Percentiles rank a stretch among this genome's conserved stretches.
Conservation (phyloP, 2,888 invertebrate species). For the Drosophila koepferae region DNA sequence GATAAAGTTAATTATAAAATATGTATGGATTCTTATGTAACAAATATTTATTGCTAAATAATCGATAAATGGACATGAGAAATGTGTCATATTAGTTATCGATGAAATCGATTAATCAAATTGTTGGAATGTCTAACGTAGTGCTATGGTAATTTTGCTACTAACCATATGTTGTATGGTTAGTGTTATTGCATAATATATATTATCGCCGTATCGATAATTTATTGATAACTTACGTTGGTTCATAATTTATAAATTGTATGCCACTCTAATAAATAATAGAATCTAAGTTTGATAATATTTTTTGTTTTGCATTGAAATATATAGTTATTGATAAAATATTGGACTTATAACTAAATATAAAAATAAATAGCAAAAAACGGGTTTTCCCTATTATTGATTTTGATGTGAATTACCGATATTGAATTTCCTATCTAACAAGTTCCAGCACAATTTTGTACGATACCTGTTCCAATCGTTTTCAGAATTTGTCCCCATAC, state of each 20-base stretch:
- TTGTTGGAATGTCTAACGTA: background rate
- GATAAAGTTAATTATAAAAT: background rate
- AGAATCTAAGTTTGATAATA: background rate
- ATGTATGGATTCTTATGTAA: background rate
- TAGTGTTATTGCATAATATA: no score
- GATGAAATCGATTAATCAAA: background rate
- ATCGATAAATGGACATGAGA: background rate
- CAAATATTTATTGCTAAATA: background rate
- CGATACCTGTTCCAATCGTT: constrained; percentile 29
- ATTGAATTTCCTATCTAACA: background rate
- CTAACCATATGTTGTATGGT: no score
- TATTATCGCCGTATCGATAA: no score
- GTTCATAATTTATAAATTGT: no score
- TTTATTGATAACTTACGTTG: no score
- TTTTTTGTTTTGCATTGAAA: no score
- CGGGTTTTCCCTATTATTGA: background rate
- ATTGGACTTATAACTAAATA: no score
- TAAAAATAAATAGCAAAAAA: background rate
- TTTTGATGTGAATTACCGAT: background rate
- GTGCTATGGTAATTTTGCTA: no score
- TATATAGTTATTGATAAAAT: background rate
- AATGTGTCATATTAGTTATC: no score
- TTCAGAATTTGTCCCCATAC: constrained; percentile 68
- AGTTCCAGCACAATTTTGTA: constrained; percentile 5
- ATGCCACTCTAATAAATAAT: no score